These are phyloP conservation scores for Ciconia boyciana DNA, from an alignment of 2,113 vertebrate species.

Conservation along the genomic window DNA sequence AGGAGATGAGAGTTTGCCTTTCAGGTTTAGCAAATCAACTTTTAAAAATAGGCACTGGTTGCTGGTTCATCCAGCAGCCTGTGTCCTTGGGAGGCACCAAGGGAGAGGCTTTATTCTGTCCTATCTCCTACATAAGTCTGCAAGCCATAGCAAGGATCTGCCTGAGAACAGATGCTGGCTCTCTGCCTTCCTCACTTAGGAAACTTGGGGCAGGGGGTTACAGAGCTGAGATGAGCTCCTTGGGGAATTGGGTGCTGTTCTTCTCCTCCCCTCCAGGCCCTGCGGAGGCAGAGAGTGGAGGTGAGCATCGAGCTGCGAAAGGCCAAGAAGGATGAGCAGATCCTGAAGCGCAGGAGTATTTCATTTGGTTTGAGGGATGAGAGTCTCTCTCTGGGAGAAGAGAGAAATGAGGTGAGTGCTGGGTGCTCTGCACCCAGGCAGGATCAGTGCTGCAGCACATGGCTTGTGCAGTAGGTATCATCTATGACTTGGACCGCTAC, in stretches of 20 bases:
- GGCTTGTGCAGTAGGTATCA: too few species aligned
- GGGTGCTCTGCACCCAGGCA: neutral
- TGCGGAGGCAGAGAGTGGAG: slow-evolving; percentile 76
- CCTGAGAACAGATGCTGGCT: neutral
- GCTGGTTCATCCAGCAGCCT: neutral
- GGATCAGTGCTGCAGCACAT: neutral
- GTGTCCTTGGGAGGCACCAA: accelerated
- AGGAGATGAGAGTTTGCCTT: neutral
- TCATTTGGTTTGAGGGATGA: slow-evolving; percentile 11
- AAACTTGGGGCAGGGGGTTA: neutral
- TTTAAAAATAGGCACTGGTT: too few species aligned
- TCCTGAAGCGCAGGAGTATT: slow-evolving; percentile 85
- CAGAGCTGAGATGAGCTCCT: neutral
- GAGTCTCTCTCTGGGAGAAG: slow-evolving; percentile 22
- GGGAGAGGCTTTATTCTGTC: neutral
- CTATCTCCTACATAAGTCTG: neutral
- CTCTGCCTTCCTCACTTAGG: accelerated
- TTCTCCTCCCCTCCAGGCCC: slow-evolving; percentile 62
- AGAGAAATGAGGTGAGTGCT: neutral
- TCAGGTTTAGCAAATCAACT: neutral
- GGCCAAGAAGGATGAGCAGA: slow-evolving; percentile 82
- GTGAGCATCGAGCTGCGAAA: slow-evolving; percentile 83
- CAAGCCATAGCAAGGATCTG: neutral
- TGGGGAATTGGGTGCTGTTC: neutral
- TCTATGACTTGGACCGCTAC: too few species aligned